phyloP scores from a whole-genome alignment of 2,797 vertebrate species.

The Denticeps clupeoides region DNA sequence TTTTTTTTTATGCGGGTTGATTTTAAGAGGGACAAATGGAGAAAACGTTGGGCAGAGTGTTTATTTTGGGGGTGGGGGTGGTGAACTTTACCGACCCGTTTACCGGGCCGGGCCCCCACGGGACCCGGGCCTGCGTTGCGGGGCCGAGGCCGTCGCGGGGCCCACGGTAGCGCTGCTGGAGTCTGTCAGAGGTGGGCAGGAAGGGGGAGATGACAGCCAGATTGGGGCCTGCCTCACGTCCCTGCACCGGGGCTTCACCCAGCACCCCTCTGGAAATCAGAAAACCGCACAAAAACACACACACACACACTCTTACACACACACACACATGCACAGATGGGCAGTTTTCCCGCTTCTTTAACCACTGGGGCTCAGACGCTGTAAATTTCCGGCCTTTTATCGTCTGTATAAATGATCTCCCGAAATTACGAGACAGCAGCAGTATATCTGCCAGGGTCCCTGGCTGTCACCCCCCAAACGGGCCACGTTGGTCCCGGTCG shows the following conservation, averaged over 20 bases:
- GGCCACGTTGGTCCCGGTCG: not conserved
- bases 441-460: constrained; percentile 28
- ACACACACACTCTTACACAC: not conserved
- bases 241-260: constrained; percentile 47
- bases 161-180: constrained; percentile 64
- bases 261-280: constrained; percentile 27
- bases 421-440: constrained; percentile 30
- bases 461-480: constrained; percentile 13
- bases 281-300: not conserved
- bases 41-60: constrained; percentile 95
- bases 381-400: constrained; percentile 46
- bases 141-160: constrained; percentile 63
- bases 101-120: constrained; percentile 77
- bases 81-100: constrained; percentile 98
- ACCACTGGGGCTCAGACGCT: constrained; percentile 21
- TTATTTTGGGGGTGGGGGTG: constrained; percentile 86
- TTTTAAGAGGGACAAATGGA: constrained; percentile 91
- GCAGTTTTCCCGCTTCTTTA: constrained; percentile 4
- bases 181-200: constrained; percentile 60
- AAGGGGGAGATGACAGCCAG: constrained; percentile 72
- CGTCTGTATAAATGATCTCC: constrained; percentile 41
- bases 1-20: constrained; percentile 90
- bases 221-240: constrained; percentile 61
- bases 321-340: constrained; percentile 4
- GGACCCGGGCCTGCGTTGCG: constrained; percentile 61